These are phyloP conservation scores for Clepsis dumicolana DNA, from an alignment of 2,888 invertebrate genomes.

Conservation along the genomic window DNA sequence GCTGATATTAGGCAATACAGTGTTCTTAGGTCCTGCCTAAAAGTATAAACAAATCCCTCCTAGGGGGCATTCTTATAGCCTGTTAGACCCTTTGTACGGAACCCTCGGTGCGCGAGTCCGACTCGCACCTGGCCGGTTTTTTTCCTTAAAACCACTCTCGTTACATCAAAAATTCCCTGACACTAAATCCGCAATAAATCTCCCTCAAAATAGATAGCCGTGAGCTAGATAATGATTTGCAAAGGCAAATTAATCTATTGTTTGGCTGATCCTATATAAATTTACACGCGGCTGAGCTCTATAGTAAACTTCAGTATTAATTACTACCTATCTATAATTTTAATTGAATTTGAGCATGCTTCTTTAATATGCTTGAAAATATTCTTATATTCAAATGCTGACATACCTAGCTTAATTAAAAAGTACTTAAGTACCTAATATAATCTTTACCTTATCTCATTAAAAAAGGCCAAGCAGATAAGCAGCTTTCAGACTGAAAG, in stretches of 20 bases:
- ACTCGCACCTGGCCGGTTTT: no score
- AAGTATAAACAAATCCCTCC: no score
- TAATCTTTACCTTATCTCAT: no score
- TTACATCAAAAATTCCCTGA: not conserved
- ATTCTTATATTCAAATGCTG: not conserved
- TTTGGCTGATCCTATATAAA: constrained; percentile 1
- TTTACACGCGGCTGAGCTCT: not conserved
- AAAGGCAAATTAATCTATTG: constrained; percentile 16
- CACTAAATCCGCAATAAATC: constrained; percentile 18
- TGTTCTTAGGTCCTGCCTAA: no score
- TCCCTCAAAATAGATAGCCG: not conserved
- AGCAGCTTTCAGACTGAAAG: no score
- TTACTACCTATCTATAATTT: not conserved
- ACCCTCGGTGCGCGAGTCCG: no score
- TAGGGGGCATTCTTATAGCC: no score
- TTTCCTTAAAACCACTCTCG: not conserved
- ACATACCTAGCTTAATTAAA: no score
- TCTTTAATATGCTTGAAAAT: not conserved
- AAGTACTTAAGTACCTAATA: no score
- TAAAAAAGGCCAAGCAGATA: no score
- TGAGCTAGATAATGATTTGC: constrained; percentile 15
- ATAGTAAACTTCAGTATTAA: not conserved
- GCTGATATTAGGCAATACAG: no score
- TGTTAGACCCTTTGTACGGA: no score
- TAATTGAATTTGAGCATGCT: not conserved